Base-by-base conservation (phyloP, 2,888 invertebrate genomes). In the Atrina japonica region DNA sequence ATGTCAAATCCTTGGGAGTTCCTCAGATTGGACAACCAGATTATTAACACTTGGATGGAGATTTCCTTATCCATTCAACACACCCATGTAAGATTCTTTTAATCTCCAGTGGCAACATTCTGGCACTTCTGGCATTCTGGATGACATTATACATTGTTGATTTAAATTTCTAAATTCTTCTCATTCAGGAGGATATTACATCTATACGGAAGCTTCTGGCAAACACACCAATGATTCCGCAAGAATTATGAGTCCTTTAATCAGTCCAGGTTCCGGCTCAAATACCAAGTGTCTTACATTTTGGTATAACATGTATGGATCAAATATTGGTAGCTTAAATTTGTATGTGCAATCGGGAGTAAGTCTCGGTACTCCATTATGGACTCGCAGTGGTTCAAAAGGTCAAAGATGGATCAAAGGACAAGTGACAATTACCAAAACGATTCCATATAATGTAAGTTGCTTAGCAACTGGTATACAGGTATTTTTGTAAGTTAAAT, bases 261-360 rank as follows among this genome's bases (percentile, higher is more conserved):
- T 80, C 29, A 55, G 23, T 3, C 69, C 76, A 25, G 41, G 53
- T 0, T 16, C 45, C 0, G 18, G 47, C 16, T 72, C 75, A 25
- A 52, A 65, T 11, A 18, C 69, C 14, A 76, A 75, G 27, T 84
- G 86, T 69, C 45, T 85, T 2, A 78, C 80, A 0, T 86, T 87
- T 73, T 87, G 83, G 83, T 87, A 86, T 61, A 85, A 86, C 66
- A 86, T 87, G 87, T 83, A 77, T 59, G 87, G 87, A 11, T 63
- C 76, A 6, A 76, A 80, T 45, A 79, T 84, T 23, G 84, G 84
- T 9, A 70, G 64, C 2, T 73, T 86, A 11, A 83, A 83, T 67
- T 65, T 83, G 21, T 84, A 83, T 59, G 66, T 76, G 16, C 71
- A 77, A 66, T 65, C 47, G 0, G 47, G 72, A 47, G 65, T 70